These are phyloP conservation scores for Notiomystis cincta DNA, from an alignment of 2,113 vertebrate genomes.

Conservation along the genomic window DNA sequence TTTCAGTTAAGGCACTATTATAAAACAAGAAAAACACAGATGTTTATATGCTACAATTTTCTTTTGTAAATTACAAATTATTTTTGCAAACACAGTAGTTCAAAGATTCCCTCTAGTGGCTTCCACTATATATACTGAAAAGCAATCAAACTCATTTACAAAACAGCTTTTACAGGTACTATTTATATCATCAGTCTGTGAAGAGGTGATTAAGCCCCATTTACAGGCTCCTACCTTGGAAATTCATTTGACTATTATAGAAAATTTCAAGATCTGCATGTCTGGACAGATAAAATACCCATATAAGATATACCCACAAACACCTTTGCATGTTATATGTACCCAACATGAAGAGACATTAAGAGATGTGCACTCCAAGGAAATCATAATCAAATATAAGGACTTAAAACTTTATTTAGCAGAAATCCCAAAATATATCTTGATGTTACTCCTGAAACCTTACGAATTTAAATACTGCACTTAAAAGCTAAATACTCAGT, in stretches of 20 bases:
- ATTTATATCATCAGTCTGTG: not conserved
- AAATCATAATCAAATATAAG: not conserved
- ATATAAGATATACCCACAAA: not conserved
- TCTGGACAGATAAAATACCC: not conserved
- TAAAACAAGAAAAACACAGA: not conserved
- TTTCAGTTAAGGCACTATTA: constrained; percentile 93
- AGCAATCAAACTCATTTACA: not conserved
- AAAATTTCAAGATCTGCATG: not conserved
- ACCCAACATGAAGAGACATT: not conserved
- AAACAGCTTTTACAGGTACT: not conserved
- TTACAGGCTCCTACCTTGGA: not conserved
- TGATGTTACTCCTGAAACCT: not conserved
- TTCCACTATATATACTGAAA: not conserved
- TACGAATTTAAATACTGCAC: not conserved
- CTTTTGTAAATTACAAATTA: not conserved
- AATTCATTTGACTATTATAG: not conserved
- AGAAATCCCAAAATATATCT: not conserved
- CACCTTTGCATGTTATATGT: not conserved
- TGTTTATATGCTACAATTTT: not conserved
- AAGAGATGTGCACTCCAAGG: not conserved
- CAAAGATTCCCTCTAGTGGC: constrained; percentile 38
- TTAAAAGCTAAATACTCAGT: not conserved
- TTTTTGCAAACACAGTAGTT: not conserved
- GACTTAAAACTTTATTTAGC: not conserved
- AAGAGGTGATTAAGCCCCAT: not conserved